These are phyloP conservation scores for Thera britannica DNA, from an alignment of 2,888 invertebrate genomes.

Conservation along the genomic window DNA sequence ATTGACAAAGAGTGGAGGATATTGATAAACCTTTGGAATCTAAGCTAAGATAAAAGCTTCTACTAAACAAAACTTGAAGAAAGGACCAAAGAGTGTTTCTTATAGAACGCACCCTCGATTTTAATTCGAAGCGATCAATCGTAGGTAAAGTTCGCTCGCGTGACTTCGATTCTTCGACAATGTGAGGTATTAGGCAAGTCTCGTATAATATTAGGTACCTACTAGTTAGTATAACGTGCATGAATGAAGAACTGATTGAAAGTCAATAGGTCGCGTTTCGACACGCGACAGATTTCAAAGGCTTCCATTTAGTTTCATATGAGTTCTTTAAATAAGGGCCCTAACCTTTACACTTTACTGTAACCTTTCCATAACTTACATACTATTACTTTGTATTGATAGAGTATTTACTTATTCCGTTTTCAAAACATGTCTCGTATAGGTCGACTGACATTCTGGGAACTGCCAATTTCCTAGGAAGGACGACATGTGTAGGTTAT, in stretches of 20 bases:
- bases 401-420: conserved; percentile 4
- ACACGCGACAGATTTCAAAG: conserved; percentile 52
- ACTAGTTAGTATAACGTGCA: conserved; percentile 42
- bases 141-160: conserved; percentile 17
- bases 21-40: not conserved
- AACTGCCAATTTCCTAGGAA: conserved; percentile 22
- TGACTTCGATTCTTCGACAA: conserved; percentile 16
- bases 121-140: conserved; percentile 5
- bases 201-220: conserved; percentile 14
- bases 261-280: conserved; percentile 62
- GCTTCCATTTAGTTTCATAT: conserved; percentile 47
- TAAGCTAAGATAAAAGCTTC: not conserved
- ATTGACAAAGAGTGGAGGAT: no score
- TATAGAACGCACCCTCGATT: not conserved
- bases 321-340: conserved; percentile 51
- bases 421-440: conserved; percentile 16
- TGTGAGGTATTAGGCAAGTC: conserved; percentile 22
- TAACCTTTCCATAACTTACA: conserved; percentile 5
- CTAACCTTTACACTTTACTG: conserved; percentile 32
- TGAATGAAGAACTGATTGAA: conserved; percentile 61
- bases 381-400: conserved; percentile 2
- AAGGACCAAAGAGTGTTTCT: not conserved
- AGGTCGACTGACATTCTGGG: conserved; percentile 21
- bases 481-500: conserved; percentile 17
- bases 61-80: not conserved